phyloP scores from a whole-genome alignment of 1,140 invertebrate species.

The Camponotus vicinus region DNA sequence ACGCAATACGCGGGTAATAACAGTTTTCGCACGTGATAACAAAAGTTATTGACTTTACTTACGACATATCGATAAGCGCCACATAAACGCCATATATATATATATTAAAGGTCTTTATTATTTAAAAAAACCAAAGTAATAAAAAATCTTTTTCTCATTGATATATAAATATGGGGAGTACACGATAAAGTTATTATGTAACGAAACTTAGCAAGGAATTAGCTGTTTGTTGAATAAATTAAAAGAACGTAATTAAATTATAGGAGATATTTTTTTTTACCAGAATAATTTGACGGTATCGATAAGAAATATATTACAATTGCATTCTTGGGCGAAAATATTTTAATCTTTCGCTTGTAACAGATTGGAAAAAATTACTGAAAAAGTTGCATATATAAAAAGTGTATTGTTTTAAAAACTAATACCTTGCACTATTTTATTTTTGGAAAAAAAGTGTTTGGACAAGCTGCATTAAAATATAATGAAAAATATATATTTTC shows the following conservation, averaged over 20 bases:
- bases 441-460: no score
- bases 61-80: constrained; percentile 16
- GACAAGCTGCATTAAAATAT: no score
- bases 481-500: no score
- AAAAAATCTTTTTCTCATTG: not conserved
- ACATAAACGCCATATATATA: not conserved
- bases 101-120: constrained; percentile 1
- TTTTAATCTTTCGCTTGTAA: not conserved
- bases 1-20: constrained; percentile 31
- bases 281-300: not conserved
- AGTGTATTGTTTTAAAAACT: no score
- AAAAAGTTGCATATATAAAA: not conserved
- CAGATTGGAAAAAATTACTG: not conserved
- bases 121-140: not conserved
- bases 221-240: constrained; percentile 19
- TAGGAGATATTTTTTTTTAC: no score
- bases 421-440: no score
- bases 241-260: not conserved
- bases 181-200: not conserved
- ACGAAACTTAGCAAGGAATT: constrained; percentile 1
- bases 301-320: not conserved
- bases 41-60: constrained; percentile 17
- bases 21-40: constrained; percentile 17
- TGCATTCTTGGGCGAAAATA: not conserved
- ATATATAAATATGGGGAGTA: not conserved